Evolutionary conservation across 2,113 vertebrate genomes (phyloP), one percentile per base, ranked within the genome.

Genomic region (Ia io): DNA sequence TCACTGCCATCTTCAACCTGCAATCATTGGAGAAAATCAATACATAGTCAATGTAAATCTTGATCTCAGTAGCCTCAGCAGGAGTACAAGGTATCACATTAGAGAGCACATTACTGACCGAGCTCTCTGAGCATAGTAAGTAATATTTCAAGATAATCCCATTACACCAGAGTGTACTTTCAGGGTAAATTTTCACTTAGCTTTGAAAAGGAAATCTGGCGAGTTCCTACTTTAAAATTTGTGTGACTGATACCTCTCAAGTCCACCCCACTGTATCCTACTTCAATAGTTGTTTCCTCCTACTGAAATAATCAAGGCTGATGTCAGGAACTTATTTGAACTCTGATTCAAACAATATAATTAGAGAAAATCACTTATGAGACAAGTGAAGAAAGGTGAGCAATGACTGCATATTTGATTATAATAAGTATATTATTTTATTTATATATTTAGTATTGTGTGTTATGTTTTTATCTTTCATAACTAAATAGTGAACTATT

Each of bases 1-100:
- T 97, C 98, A 35, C 95, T 98, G 63, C 98, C 98, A 91, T 98
- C 97, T 30, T 98, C 97, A 0, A 86, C 83, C 97, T 97, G 90
- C 25, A 96, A 93, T 92, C 73, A 86, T 92, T 84, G 94, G 59
- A 90, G 22, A 93, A 96, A 96, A 93, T 95, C 69, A 53, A 35
- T 88, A 69, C 47, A 20, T 51, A 86, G 17, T 14, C 40, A 90
- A 56, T 51, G 70, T 49, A 76, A 95, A 95, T 47, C n/a, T n/a
- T 44, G 14, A 95, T 23, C 40, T 87, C 37, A 71, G 83, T 23
- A 32, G 22, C 11, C 67, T 87, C 32, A 23, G 56, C 35, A 70
- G 59, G 0, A 88, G 30, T 49, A 42, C 20, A 63, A 51, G 12
- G 25, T 65, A 49, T 63, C 53, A 84, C 2, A 16, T 93, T 63